Base-by-base conservation (phyloP, 2,797 vertebrate species). In the Atherinosoma microstoma region DNA sequence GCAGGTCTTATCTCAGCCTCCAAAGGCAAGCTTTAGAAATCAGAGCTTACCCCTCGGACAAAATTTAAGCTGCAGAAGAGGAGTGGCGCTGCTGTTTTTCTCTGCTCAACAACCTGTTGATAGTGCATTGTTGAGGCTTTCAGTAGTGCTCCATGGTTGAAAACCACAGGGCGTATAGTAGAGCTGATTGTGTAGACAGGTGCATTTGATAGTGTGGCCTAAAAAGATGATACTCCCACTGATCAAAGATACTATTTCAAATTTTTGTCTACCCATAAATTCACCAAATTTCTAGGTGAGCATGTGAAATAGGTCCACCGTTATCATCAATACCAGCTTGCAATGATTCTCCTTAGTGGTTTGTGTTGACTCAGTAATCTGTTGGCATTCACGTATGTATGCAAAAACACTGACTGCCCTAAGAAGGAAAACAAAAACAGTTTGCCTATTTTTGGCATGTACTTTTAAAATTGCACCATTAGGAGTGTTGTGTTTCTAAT, bases 1-100 rank as follows among this genome's bases (percentile, higher is more conserved):
- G 54, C 57, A 38, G 78, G 81, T 64, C 75, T 89, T 85, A 85
- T 89, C 87, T 84, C 53, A 51, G 65, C 30, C 59, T 64, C 34
- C n/a, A 35, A 61, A 34, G 64, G 34, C 35, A 58, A 53, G n/a
- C 42, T 1, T 61, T 68, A 53, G 67, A 69, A 66, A 74, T 71
- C 22, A 32, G 34, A 73, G 53, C 80, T 84, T 70, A 70, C 54
- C 42, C 45, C 51, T 64, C 34, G 67, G 69, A 58, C 64, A 58
- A 70, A 72, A 20, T 73, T 79, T 32, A 71, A 67, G 58, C 40
- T 32, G 24, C 49, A 66, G 27, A 81, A 12, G 24, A 64, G 16
- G 47, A 80, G 53, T 30, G 29, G 24, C 61, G 47, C 63, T 29
- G 61, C 35, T 67, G 38, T 32, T 66, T 64, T 78, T 68, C 60